Conservation (phyloP, 2,797 vertebrate species). For the Xenentodon cancila region DNA sequence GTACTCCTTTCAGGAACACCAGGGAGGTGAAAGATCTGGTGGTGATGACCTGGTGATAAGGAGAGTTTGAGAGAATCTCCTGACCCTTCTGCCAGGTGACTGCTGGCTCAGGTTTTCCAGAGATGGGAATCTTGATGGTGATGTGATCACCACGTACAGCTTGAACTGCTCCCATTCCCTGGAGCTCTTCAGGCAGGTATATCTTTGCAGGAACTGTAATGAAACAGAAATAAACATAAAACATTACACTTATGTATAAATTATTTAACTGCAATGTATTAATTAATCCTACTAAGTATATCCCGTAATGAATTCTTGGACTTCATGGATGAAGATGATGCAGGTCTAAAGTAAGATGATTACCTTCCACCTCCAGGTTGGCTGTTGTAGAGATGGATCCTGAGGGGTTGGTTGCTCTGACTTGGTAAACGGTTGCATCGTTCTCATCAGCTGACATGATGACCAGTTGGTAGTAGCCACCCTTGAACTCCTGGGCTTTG, state of each 20-base stretch:
- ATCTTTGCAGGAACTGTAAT: slow-evolving; percentile 96
- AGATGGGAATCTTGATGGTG: slow-evolving; percentile 98
- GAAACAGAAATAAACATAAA: slow-evolving; percentile 37
- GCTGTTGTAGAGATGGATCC: slow-evolving; percentile 95
- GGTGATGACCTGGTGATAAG: slow-evolving; percentile 95
- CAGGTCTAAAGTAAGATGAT: slow-evolving; percentile 5
- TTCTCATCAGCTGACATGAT: slow-evolving; percentile 89
- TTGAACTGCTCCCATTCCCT: slow-evolving; percentile 98
- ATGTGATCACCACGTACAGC: slow-evolving; percentile 92
- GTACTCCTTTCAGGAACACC: slow-evolving; percentile 95
- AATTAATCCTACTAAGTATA: not conserved
- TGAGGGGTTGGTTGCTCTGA: slow-evolving; percentile 96
- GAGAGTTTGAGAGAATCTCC: slow-evolving; percentile 94
- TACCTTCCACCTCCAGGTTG: slow-evolving; percentile 97
- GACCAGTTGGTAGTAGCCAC: slow-evolving; percentile 94
- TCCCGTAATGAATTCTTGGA: not conserved
- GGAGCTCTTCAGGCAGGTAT: slow-evolving; percentile 93
- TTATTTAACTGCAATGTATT: not conserved
- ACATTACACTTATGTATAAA: not conserved
- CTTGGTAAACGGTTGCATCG: slow-evolving; percentile 94
- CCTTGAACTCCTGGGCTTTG: slow-evolving; percentile 96
- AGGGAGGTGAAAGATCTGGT: slow-evolving; percentile 97
- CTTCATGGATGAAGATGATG: no score
- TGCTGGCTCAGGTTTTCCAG: slow-evolving; percentile 95
- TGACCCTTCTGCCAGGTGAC: slow-evolving; percentile 99